Percentiles rank a stretch among this genome's conserved stretches.
phyloP scores from a whole-genome alignment of 2,113 vertebrate genomes.

The Lanius ludovicianus region DNA sequence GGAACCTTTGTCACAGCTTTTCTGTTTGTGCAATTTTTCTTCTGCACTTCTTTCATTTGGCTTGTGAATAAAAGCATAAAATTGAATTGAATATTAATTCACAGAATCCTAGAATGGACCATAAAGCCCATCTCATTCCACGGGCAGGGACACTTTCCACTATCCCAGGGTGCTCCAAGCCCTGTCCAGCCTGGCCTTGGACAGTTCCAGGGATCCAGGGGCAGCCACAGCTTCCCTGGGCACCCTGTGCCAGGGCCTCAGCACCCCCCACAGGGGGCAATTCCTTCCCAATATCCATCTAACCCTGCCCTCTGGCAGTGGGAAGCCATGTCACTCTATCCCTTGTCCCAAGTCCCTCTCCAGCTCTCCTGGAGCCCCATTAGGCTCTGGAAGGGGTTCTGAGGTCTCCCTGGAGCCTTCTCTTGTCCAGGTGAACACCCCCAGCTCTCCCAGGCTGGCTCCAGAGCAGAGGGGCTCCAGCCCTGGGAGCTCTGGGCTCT shows the following conservation, averaged over 20 bases:
- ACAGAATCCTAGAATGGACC: background rate
- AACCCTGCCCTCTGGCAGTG: background rate
- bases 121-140: background rate
- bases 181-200: rapidly evolving
- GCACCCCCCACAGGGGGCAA: background rate
- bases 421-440: background rate
- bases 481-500: background rate
- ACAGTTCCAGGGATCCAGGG: background rate
- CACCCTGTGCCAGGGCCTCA: background rate
- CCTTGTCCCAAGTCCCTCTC: background rate
- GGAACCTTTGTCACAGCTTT: background rate
- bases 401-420: background rate
- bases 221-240: background rate
- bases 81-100: background rate
- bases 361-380: background rate
- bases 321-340: background rate
- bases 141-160: background rate
- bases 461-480: background rate
- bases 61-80: background rate
- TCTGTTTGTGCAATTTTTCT: background rate
- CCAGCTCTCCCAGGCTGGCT: background rate
- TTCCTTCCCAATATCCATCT: background rate
- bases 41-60: background rate
- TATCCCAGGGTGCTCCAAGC: background rate
- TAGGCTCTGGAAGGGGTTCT: background rate